A percentile compares a stretch with the other conserved stretches of the same genome.
Evolutionary conservation across 1,140 invertebrate genomes (phyloP).

Genomic region (Drosophila tsacasi): DNA sequence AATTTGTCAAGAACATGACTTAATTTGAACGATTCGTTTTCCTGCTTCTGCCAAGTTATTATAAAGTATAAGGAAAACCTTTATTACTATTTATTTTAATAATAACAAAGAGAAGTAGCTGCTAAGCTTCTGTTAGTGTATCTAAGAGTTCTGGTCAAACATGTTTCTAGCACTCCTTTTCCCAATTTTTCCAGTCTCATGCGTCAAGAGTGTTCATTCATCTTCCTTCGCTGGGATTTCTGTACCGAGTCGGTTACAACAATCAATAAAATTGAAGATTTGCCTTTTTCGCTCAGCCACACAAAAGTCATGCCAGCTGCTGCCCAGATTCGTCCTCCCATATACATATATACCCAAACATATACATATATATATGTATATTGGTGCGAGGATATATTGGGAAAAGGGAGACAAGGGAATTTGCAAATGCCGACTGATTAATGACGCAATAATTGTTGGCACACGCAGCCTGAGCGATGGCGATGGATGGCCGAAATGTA

Average conservation of each 20-base stretch:
- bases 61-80: neutral
- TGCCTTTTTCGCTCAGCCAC: slow-evolving; percentile 69
- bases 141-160: slow-evolving; percentile 3
- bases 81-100: neutral
- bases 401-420: slow-evolving; percentile 49
- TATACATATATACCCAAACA: slow-evolving; percentile 5
- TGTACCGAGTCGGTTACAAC: slow-evolving; percentile 43
- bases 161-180: neutral
- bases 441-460: slow-evolving; percentile 83
- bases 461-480: slow-evolving; percentile 42
- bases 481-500: slow-evolving; percentile 39
- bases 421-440: slow-evolving; percentile 83
- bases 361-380: slow-evolving; percentile 19
- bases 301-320: slow-evolving; percentile 78
- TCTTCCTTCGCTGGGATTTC: slow-evolving; percentile 76
- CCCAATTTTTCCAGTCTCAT: slow-evolving; percentile 46
- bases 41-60: neutral
- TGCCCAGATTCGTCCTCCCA: slow-evolving; percentile 29
- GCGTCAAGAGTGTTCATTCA: slow-evolving; percentile 77
- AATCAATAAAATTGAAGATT: slow-evolving; percentile 83
- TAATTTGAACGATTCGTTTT: too few species aligned
- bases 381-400: slow-evolving; percentile 37
- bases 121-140: slow-evolving; percentile 13
- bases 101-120: neutral
- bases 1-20: too few species aligned